Conservation (phyloP, 2,888 invertebrate species). For the Cheilosia vulpina region DNA sequence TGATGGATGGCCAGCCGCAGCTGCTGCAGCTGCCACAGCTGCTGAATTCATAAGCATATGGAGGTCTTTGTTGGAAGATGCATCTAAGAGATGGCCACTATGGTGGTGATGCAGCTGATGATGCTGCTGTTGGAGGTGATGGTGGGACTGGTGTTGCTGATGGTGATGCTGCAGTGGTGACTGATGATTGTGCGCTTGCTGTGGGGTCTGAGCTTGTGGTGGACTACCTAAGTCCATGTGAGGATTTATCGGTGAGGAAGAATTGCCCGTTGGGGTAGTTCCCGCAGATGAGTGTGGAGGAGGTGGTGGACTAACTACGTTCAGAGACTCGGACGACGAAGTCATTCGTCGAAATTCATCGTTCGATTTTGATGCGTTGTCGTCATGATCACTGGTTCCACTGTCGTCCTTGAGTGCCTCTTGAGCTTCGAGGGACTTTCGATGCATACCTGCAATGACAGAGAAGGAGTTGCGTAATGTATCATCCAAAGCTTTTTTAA, state of each 20-base stretch:
- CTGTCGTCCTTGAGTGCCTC: slow-evolving; percentile 95
- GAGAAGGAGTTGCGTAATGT: not conserved
- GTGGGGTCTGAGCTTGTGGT: slow-evolving; percentile 77
- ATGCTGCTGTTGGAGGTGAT: slow-evolving; percentile 75
- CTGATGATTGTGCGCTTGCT: slow-evolving; percentile 63
- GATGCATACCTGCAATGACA: slow-evolving; percentile 95
- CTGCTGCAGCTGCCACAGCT: slow-evolving; percentile 81
- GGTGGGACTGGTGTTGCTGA: slow-evolving; percentile 55
- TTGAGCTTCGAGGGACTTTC: slow-evolving; percentile 98
- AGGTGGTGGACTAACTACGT: slow-evolving; percentile 83
- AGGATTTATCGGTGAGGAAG: slow-evolving; percentile 78
- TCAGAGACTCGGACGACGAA: slow-evolving; percentile 81
- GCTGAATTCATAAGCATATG: slow-evolving; percentile 82
- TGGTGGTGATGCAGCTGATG: slow-evolving; percentile 66
- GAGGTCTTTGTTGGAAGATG: slow-evolving; percentile 81
- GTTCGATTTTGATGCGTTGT: slow-evolving; percentile 85
- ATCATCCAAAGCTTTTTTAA: not conserved
- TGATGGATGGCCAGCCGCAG: slow-evolving; percentile 75
- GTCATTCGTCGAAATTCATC: slow-evolving; percentile 83
- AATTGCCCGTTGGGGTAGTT: slow-evolving; percentile 77
- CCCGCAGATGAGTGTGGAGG: slow-evolving; percentile 68
- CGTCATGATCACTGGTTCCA: slow-evolving; percentile 88
- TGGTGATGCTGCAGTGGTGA: slow-evolving; percentile 61
- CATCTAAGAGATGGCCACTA: slow-evolving; percentile 79
- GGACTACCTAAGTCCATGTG: slow-evolving; percentile 81